Base-by-base conservation (phyloP, 2,113 vertebrate genomes). In the Trachemys scripta region DNA sequence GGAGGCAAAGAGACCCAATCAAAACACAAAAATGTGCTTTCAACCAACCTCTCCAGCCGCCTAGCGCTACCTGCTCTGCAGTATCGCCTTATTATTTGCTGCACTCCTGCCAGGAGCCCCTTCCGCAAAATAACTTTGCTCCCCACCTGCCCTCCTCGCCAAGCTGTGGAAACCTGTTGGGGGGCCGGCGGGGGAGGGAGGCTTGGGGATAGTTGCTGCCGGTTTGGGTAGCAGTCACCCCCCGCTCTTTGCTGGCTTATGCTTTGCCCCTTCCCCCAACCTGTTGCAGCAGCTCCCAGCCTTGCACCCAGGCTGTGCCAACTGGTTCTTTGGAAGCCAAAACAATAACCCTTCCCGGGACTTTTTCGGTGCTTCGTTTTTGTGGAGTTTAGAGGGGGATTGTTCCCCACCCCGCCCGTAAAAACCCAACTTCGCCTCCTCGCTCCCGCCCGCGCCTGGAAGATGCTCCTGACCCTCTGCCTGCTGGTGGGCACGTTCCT, bases 401-500 rank as follows among this genome's bases (percentile, higher is more conserved):
- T 35, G 82, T 82, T 29, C 79, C 94, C 81, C 65, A 8, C n/a
- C 12, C 45, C 45, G 8, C 38, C 51, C 4, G 29, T 11, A 72
- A 88, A 38, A 90, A 94, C n/a, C 25, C 50, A 90, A 82, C 90
- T 7, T 80, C 79, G 75, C 85, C 50, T 57, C 49, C 51, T 83
- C 54, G 29, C 84, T 95, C 82, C 62, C 81, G 13, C 69, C 35
- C 79, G 92, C 83, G 13, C 69, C 35, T 81, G 92, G 97, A 97
- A 98, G 97, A 99, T 99, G 99, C 98, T 99, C 96, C 98, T 98
- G 98, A 11, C 25, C 56, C 25, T 59, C 56, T 98, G 94, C 97
- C 96, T 98, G 86, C 98, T 98, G 95, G 98, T 99, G 97, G 98
- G 96, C 99, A 98, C 98, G 96, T 98, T 98, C 97, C 98, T 98